These are phyloP conservation scores for Ephialtes manifestator DNA, from an alignment of 2,888 invertebrate species.

Conservation along the genomic window DNA sequence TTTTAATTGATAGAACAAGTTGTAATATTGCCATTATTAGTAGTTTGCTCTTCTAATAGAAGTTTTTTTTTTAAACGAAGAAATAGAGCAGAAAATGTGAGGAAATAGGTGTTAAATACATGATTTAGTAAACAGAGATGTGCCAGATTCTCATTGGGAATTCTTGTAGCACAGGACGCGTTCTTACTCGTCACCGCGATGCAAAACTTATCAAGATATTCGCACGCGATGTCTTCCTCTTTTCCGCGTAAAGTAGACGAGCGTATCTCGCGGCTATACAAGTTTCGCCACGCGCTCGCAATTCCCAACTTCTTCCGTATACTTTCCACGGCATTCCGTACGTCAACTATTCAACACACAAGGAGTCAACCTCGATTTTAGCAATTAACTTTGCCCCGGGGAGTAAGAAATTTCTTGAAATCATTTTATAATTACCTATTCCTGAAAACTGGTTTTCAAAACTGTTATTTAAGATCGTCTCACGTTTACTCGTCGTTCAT, in stretches of 20 bases:
- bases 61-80: neutral
- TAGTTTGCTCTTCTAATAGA: neutral
- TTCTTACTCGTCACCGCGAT: neutral
- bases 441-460: neutral
- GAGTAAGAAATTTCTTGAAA: slow-evolving; percentile 6
- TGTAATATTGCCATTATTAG: too few species aligned
- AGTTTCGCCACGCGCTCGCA: neutral
- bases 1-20: too few species aligned
- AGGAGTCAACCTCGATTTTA: slow-evolving; percentile 2
- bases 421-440: neutral
- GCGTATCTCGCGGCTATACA: neutral
- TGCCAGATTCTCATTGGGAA: neutral
- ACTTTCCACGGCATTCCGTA: slow-evolving; percentile 14
- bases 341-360: neutral
- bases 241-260: neutral
- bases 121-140: slow-evolving; percentile 5
- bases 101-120: neutral
- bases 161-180: neutral
- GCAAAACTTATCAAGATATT: slow-evolving; percentile 4
- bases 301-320: neutral
- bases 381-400: slow-evolving; percentile 12
- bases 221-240: slow-evolving; percentile 13
- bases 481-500: too few species aligned
- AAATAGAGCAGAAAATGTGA: slow-evolving; percentile 1
- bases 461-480: too few species aligned